phyloP scores from a whole-genome alignment of 1,140 invertebrate genomes.

The Philotrypesis tridentata region DNA sequence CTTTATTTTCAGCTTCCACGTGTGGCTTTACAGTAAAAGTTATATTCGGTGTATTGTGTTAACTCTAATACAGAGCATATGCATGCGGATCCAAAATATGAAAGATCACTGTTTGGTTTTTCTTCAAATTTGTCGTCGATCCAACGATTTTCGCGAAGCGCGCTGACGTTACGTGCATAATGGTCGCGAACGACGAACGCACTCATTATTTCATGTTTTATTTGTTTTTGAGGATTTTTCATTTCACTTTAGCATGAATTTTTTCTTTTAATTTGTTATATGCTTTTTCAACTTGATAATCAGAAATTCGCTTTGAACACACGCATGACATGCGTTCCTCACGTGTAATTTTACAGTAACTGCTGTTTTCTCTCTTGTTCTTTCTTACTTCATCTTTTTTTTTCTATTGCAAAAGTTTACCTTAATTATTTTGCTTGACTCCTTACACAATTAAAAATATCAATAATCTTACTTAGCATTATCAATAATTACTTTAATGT shows the following conservation, averaged over 20 bases:
- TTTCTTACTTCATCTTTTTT: slow-evolving; percentile 48
- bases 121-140: slow-evolving; percentile 35
- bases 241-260: slow-evolving; percentile 13
- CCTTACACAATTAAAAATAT: slow-evolving; percentile 70
- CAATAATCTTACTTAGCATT: slow-evolving; percentile 71
- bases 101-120: slow-evolving; percentile 56
- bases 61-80: slow-evolving; percentile 68
- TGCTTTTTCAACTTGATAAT: slow-evolving; percentile 50
- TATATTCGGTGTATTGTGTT: slow-evolving; percentile 65
- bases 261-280: neutral
- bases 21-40: slow-evolving; percentile 72
- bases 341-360: slow-evolving; percentile 50
- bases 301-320: slow-evolving; percentile 54
- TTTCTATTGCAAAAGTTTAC: slow-evolving; percentile 66
- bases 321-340: slow-evolving; percentile 54
- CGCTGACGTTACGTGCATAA: slow-evolving; percentile 58
- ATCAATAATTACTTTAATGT: slow-evolving; percentile 65
- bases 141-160: slow-evolving; percentile 57
- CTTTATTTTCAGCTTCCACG: slow-evolving; percentile 71
- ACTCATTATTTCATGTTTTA: slow-evolving; percentile 48
- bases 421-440: slow-evolving; percentile 63
- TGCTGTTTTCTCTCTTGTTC: slow-evolving; percentile 45
- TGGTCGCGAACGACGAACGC: slow-evolving; percentile 36
- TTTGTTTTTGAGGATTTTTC: slow-evolving; percentile 45
- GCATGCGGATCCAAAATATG: slow-evolving; percentile 65